Base-by-base conservation (phyloP, 2,113 vertebrate species). In the Motacilla alba region DNA sequence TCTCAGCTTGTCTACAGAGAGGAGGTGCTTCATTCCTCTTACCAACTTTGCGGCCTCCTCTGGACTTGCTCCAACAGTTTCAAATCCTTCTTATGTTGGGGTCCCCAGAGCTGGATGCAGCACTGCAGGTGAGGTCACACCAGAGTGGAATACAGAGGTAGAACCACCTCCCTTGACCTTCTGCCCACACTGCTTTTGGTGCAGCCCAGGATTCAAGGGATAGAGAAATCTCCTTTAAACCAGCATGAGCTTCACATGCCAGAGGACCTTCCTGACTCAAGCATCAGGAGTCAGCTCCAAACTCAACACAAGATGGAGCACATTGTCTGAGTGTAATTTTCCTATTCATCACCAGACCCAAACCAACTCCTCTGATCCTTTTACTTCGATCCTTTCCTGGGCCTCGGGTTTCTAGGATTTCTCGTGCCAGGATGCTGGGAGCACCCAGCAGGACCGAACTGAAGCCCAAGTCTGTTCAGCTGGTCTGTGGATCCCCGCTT, bases 371-470 rank as follows among this genome's bases (percentile, higher is more conserved):
- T 83, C 3, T 31, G 21, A 83, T 8, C 11, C 8, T 81, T 89
- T 59, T 21, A 27, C 16, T 7, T 50, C 10, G 10, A 70, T 6
- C 22, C 15, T 78, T 64, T n/a, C 23, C 22, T 1, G 10, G 27
- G 12, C 5, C 22, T 41, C 30, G 28, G 8, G 31, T 37, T 85
- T 56, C 53, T 3, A 23, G 10, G 19, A 10, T 19, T 43, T 50
- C 47, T 31, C 24, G 6, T 21, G 44, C 31, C 52, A 7, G 55
- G 49, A 35, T 7, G 35, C 13, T 1, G 2, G 66, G 33, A 66
- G 30, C n/a, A 52, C 47, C 35, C 0, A 0, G 17, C 56, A 23
- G 6, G 11, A 23, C 0, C 31, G 13, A 9, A 13, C 6, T 1
- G 3, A 30, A 62, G 73, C 24, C 21, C 2, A 6, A 6, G 28